Percentiles rank a stretch among this genome's conserved stretches.
These are phyloP conservation scores for Ferdinandea cuprea DNA, from an alignment of 2,888 invertebrate genomes.

Conservation along the genomic window DNA sequence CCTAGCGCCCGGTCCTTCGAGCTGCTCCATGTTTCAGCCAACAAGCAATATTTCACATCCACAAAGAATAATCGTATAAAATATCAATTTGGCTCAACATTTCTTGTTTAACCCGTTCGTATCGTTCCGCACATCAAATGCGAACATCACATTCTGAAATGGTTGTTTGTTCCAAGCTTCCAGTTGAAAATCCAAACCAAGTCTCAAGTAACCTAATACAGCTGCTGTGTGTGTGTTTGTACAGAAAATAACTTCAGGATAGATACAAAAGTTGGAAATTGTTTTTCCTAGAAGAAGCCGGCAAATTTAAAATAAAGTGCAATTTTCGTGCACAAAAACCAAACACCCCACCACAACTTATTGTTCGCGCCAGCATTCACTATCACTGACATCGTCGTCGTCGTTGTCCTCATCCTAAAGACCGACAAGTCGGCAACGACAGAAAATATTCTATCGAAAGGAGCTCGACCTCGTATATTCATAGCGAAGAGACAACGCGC, in stretches of 20 bases:
- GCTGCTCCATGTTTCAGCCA: conserved; percentile 17
- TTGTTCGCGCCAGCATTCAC: too few species aligned
- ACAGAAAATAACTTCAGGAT: conserved; percentile 47
- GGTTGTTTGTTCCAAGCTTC: neutral
- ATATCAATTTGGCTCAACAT: conserved; percentile 63
- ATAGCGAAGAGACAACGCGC: neutral
- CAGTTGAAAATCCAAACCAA: neutral
- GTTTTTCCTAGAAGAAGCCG: conserved; percentile 46
- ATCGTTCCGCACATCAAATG: conserved; percentile 17
- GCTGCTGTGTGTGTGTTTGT: conserved; percentile 1
- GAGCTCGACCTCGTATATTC: too few species aligned
- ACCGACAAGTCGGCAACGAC: neutral
- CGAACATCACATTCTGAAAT: conserved; percentile 5
- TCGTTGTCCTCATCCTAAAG: too few species aligned
- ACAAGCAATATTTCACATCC: conserved; percentile 63
- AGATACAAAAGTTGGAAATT: conserved; percentile 34
- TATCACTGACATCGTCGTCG: too few species aligned
- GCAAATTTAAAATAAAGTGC: conserved; percentile 65
- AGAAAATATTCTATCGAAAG: conserved; percentile 13
- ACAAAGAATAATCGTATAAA: conserved; percentile 67
- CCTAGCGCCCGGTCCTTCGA: neutral
- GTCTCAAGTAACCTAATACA: conserved; percentile 35
- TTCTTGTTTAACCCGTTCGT: conserved; percentile 43
- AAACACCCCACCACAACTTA: conserved; percentile 43
- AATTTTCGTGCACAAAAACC: conserved; percentile 54